Conservation (phyloP, 2,797 vertebrate species). For the Ptychobarbus kaznakovi region DNA sequence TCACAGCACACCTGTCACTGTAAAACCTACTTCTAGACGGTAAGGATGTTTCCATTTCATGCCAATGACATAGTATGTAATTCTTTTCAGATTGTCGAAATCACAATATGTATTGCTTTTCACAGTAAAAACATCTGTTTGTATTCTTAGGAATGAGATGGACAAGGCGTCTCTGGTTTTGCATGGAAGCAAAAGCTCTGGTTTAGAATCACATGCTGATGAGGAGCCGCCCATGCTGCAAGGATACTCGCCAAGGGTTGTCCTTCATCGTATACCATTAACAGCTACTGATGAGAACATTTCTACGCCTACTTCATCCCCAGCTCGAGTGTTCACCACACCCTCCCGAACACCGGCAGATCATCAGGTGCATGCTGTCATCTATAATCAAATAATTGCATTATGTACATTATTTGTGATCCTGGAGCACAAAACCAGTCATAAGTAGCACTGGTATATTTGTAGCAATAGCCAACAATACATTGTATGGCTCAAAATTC, state of each 20-base stretch:
- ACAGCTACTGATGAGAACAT: background rate
- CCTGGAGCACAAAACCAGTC: background rate
- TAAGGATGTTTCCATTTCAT: background rate
- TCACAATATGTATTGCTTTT: background rate
- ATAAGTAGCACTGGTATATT: background rate
- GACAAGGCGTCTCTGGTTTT: background rate
- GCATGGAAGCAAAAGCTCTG: background rate
- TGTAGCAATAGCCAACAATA: background rate
- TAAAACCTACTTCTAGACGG: slow-evolving; percentile 22
- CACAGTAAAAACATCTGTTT: background rate
- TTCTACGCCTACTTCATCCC: slow-evolving; percentile 16
- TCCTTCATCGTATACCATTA: slow-evolving; percentile 28
- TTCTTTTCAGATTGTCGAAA: background rate
- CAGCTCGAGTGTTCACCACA: slow-evolving; percentile 4
- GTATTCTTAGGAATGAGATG: slow-evolving; percentile 14
- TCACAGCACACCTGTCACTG: slow-evolving; percentile 35
- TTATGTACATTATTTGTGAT: background rate
- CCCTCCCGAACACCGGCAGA: background rate
- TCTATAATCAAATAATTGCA: background rate
- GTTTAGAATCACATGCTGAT: background rate
- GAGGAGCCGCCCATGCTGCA: background rate
- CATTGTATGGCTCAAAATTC: background rate
- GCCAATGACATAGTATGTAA: background rate
- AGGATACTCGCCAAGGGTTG: slow-evolving; percentile 29
- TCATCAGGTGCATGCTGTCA: slow-evolving; percentile 19